These are phyloP conservation scores for Hippotragus niger DNA, from an alignment of 2,113 vertebrate genomes.

Conservation along the genomic window DNA sequence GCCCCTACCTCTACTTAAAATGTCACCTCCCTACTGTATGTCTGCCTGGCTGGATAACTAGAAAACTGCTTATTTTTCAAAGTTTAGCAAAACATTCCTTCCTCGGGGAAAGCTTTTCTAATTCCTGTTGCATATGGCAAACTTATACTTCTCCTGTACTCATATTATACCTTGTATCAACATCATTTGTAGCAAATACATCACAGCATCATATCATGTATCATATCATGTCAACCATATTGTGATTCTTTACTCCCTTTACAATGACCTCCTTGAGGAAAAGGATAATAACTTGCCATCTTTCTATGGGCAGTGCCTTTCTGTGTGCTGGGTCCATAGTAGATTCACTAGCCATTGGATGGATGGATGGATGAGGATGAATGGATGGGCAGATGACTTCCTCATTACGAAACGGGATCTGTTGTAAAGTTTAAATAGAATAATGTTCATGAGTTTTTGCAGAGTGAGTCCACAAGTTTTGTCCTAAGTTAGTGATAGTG, in stretches of 20 bases:
- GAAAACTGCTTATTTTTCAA: background rate
- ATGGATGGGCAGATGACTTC: background rate
- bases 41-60: background rate
- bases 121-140: rapidly evolving
- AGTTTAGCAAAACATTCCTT: background rate
- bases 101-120: background rate
- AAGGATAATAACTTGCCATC: background rate
- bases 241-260: background rate
- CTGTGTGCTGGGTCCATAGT: background rate
- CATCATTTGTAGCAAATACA: background rate
- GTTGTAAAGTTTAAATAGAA: background rate
- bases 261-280: background rate
- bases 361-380: background rate
- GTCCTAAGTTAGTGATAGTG: background rate
- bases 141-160: background rate
- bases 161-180: background rate
- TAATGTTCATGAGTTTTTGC: background rate
- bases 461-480: background rate
- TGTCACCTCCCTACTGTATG: background rate
- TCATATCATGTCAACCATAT: background rate
- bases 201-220: background rate
- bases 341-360: background rate
- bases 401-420: background rate
- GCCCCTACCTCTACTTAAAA: background rate
- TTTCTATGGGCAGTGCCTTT: background rate